Evolutionary conservation across 2,797 vertebrate species (phyloP).

Genomic region (Sebastes dallii): DNA sequence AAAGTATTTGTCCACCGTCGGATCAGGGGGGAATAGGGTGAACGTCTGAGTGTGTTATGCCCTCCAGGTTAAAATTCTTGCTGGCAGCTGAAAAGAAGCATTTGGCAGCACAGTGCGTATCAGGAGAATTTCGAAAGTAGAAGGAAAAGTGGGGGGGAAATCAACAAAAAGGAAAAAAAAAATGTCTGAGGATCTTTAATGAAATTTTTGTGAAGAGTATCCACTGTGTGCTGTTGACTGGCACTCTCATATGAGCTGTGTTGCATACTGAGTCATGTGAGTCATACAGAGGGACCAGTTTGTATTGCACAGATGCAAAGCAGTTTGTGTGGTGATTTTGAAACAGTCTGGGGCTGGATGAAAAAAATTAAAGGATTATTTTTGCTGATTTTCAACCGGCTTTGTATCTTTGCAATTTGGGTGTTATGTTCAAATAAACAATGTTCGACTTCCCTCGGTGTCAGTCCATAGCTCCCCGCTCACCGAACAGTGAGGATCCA

Average conservation of each 20-base stretch:
- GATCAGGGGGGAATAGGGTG: constrained; percentile 5
- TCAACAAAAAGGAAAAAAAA: background rate
- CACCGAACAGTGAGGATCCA: background rate
- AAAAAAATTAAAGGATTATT: background rate
- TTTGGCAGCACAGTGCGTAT: background rate
- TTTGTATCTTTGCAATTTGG: background rate
- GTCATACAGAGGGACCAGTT: background rate
- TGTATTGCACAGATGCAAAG: background rate
- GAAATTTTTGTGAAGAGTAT: background rate
- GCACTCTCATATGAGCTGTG: background rate
- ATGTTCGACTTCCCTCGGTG: background rate
- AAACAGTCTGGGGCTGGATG: background rate
- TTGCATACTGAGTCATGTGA: background rate
- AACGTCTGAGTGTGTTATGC: constrained; percentile 15
- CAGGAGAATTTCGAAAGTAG: background rate
- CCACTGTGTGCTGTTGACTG: background rate
- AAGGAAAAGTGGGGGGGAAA: background rate
- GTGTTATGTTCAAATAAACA: background rate
- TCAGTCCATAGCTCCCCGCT: background rate
- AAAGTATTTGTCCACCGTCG: background rate
- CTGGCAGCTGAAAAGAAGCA: constrained; percentile 14
- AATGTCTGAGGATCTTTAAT: background rate
- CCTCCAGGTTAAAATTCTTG: constrained; percentile 11
- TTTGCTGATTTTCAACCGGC: background rate
- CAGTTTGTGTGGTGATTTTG: background rate